Evolutionary conservation across 2,888 invertebrate species (phyloP).

Genomic region (Phyllotreta striolata): DNA sequence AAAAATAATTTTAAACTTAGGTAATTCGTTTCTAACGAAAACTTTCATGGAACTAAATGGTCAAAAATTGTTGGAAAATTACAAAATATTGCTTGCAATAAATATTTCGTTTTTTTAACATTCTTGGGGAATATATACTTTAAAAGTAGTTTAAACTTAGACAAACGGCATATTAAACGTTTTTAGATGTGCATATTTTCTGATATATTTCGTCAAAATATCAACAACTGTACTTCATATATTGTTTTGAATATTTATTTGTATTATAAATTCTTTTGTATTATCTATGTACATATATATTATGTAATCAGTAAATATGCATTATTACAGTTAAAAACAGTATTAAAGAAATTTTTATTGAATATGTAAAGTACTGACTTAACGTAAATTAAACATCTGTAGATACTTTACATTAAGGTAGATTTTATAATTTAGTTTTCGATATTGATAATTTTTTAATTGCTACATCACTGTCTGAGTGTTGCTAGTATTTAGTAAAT

Average conservation of each 20-base stretch:
- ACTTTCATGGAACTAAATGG: too few species aligned
- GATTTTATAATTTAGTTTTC: constrained; percentile 15
- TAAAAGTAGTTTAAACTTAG: not conserved
- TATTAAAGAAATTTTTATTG: constrained; percentile 14
- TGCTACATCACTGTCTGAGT: constrained; percentile 5
- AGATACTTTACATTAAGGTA: constrained; percentile 15
- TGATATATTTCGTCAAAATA: constrained; percentile 11
- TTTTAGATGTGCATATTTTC: constrained; percentile 10
- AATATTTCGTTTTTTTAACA: too few species aligned
- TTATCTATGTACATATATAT: constrained; percentile 11
- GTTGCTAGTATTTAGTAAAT: constrained; percentile 9
- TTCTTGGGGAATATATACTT: too few species aligned
- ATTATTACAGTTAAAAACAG: constrained; percentile 13
- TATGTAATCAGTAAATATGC: constrained; percentile 15
- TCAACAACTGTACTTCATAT: not conserved
- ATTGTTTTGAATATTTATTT: constrained; percentile 12
- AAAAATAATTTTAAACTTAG: too few species aligned
- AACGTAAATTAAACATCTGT: constrained; percentile 13
- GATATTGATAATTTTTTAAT: constrained; percentile 12
- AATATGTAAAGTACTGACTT: constrained; percentile 15
- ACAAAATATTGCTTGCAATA: too few species aligned
- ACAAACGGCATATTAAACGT: not conserved
- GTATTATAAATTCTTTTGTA: constrained; percentile 15
- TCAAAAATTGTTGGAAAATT: too few species aligned
- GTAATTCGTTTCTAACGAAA: too few species aligned